Evolutionary conservation across 2,113 vertebrate genomes (phyloP), one percentile per base, ranked within the genome.

Genomic region (Neolamprologus variostigma): DNA sequence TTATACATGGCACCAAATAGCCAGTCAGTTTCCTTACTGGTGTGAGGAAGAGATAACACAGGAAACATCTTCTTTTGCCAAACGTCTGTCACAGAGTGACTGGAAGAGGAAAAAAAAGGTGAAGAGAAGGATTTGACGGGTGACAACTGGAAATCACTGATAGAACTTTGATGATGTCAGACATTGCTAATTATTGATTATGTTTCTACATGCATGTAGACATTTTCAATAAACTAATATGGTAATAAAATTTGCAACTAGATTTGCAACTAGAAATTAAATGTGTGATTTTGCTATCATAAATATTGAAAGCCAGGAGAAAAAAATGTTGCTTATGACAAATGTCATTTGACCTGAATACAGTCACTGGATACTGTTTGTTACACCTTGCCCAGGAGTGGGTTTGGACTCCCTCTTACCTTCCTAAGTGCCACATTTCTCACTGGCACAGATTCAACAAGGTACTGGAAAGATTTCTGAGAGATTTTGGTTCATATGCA

Each of bases 21-120:
- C 89, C 91, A 90, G 90, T 93, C 91, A 81, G 92, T 93, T 86
- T 83, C 45, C 61, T 84, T 86, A 57, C 89, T 85, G 71, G 79
- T 94, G 90, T 83, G 89, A 86, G 82, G 85, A 47, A 73, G 76
- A 88, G 90, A 95, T 93, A 92, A 94, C 63, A 79, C 73, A 71
- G 73, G 50, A 85, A 85, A 84, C 86, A 21, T 86, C n/a, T 83
- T 82, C 59, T 54, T 28, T 76, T 87, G 23, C 79, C 76, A 31
- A 55, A 19, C 8, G 6, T 87, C 21, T 91, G 85, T 91, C 82
- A 86, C 42, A 37, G 31, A 28, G 26, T 45, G 51, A 89, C 63
- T 28, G 73, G 13, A 63, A 68, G 33, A 23, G 5, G 8, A 2
- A 33, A 42, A n/a, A 79, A 53, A 57, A 51, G 16, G 26, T 54